Base-by-base conservation (phyloP, 1,140 invertebrate genomes). In the Listronotus bonariensis region DNA sequence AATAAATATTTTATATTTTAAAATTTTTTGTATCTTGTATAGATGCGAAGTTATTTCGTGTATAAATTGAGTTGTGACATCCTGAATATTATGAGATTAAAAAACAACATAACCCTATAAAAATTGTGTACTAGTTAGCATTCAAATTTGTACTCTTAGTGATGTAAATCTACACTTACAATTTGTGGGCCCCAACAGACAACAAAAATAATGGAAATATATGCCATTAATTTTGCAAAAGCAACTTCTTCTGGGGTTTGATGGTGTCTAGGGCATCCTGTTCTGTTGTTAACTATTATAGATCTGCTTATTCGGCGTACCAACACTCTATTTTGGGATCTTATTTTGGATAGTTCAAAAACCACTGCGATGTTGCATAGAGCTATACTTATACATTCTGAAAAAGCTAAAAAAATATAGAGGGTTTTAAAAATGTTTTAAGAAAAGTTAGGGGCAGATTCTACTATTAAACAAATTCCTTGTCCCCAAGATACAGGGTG, bases 181-280 rank as follows among this genome's bases (percentile, higher is more conserved):
- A 93, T 88, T 78, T 93, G 91, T 3, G 92, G 92, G 80, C 92
- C 84, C 92, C 92, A 94, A 74, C 91, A 93, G 1, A 90, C 80
- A 48, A 93, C 88, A 72, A 92, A 93, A 3, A 90, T 86, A 42
- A 92, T 86, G 45, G 90, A 92, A 1, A 94, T 82, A 6, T 91
- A 84, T 0, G 88, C 87, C 92, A 94, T 93, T 3, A 93, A 81
- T 68, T 88, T 85, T 42, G 91, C 90, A 78, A 94, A 93, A 42
- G 90, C 89, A 49, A 91, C 83, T 78, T 93, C 92, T 74, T 93
- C 91, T 0, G 85, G 83, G 0, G 90, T 92, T 57, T 88, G 83
- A 3, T 73, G 61, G 9, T 74, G 64, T 76, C 78, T 71, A 75
- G 80, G n/a, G 70, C 67, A 68, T 70, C 75, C 26, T 75, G 78